A percentile compares a stretch with the other conserved stretches of the same genome.
phyloP scores from a whole-genome alignment of 2,113 vertebrate genomes.

The Anser cygnoides region DNA sequence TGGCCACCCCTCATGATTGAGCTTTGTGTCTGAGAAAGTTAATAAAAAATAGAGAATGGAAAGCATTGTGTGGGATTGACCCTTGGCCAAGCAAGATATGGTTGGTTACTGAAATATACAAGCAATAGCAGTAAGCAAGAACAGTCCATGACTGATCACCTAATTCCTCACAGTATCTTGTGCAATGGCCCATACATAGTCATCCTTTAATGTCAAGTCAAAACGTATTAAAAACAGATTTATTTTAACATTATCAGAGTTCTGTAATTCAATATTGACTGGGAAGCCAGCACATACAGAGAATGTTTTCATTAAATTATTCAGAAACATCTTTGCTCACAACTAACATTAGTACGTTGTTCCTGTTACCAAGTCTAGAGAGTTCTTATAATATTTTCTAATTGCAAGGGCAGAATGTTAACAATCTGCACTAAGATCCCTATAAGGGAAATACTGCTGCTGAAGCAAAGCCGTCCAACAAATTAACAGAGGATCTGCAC shows the following conservation, averaged over 20 bases:
- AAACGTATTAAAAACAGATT: not conserved
- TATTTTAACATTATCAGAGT: constrained; percentile 5
- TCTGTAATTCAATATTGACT: not conserved
- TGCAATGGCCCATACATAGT: too few relatives aligned
- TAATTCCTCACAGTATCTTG: too few relatives aligned
- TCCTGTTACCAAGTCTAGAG: not conserved
- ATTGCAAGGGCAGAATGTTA: not conserved
- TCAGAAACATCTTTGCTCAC: not conserved
- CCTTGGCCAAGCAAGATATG: too few relatives aligned
- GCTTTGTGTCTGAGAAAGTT: too few relatives aligned
- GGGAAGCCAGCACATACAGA: not conserved
- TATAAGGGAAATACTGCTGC: not conserved
- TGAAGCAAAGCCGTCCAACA: not conserved
- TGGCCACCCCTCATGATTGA: too few relatives aligned
- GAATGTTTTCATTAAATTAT: not conserved
- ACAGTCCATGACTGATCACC: too few relatives aligned
- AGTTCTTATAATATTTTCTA: not conserved
- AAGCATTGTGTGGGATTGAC: too few relatives aligned
- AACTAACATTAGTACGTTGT: constrained; percentile 20
- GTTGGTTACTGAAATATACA: too few relatives aligned
- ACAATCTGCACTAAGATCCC: not conserved
- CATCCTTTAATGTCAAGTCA: not conserved
- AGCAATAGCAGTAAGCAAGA: too few relatives aligned
- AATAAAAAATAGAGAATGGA: too few relatives aligned
- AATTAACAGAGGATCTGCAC: not conserved